Base-by-base conservation (phyloP, 2,797 vertebrate species). In the Megalops cyprinoides region DNA sequence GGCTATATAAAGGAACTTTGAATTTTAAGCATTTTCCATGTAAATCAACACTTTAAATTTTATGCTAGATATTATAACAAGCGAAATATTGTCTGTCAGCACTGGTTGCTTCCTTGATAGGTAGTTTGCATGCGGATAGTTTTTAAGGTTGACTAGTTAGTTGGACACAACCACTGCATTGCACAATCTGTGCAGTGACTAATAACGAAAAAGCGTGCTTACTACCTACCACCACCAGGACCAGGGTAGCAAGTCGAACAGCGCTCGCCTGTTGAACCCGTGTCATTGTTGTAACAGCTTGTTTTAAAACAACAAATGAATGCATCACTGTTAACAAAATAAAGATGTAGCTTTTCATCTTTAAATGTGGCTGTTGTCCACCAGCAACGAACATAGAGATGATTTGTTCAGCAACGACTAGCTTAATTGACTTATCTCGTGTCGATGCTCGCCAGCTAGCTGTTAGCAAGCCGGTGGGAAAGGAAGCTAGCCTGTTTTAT, bases 241-340 rank as follows among this genome's bases (percentile, higher is more conserved):
- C 4, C 3, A 8, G 18, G 2, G 60, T 31, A 62, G 25, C 23
- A 56, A 56, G n/a, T 62, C 25, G 10, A 62, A 28, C 25, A 65
- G 60, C 28, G 31, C 31, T 65, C 60, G 60, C 60, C 60, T 65
- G 60, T 65, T 65, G 60, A 65, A 65, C 60, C 60, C 37, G 60
- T 65, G 34, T 65, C 60, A 15, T 65, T 37, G 10, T 18, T 34
- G 14, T n/a, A 37, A 18, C 60, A 65, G 60, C 28, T 65, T 65
- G 60, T 65, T 65, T 37, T 10, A 34, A 65, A 65, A 34, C 15
- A 65, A 65, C 14, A 65, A 37, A 65, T 37, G 8, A 34, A 65
- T 65, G 31, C 60, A 37, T 65, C 28, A 31, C 14, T 37, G 8
- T 15, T 34, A 65, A 65, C 12, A 14, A 28, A n/a, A 53, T 9